These are phyloP conservation scores for Collichthys lucidus DNA, from an alignment of 2,113 vertebrate genomes.

Conservation along the genomic window DNA sequence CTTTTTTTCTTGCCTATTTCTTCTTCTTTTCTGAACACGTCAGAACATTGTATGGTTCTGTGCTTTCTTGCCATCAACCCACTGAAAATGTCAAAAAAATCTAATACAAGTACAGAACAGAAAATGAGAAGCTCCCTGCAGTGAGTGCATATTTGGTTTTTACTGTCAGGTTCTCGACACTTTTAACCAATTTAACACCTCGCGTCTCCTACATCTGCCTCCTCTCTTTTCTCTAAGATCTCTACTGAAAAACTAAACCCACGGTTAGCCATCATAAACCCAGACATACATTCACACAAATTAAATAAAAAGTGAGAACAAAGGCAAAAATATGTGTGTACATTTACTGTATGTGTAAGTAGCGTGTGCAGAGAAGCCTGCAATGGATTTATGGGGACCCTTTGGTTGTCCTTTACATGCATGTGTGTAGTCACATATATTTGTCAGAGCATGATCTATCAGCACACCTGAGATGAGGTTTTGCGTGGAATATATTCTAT, in stretches of 20 bases:
- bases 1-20: background rate
- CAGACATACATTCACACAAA: background rate
- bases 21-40: no score
- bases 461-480: background rate
- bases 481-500: background rate
- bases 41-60: background rate
- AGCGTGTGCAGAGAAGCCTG: background rate
- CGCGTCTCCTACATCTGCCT: background rate
- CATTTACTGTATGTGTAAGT: background rate
- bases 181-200: constrained; percentile 7
- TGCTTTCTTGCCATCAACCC: background rate
- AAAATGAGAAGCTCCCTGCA: background rate
- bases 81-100: background rate
- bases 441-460: background rate
- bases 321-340: background rate
- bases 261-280: background rate
- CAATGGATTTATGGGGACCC: background rate
- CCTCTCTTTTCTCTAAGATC: background rate
- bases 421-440: background rate
- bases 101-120: background rate
- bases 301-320: background rate
- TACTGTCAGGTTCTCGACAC: constrained; percentile 1
- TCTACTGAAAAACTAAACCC: background rate
- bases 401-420: background rate
- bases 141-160: background rate